These are phyloP conservation scores for Bombyx huttoni DNA, from an alignment of 2,888 invertebrate species.

Conservation along the genomic window DNA sequence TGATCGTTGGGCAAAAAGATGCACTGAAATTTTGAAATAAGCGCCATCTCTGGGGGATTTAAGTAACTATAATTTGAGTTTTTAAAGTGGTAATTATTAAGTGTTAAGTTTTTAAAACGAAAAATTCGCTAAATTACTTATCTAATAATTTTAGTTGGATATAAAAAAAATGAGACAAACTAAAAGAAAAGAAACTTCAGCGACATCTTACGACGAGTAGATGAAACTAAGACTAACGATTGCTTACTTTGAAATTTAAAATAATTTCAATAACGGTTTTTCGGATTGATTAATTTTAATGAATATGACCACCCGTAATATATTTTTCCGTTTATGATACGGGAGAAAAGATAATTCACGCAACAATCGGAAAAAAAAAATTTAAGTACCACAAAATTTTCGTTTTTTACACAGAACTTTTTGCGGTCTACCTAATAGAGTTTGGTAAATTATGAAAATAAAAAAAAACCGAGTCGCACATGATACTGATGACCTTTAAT, in stretches of 20 bases:
- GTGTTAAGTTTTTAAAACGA: too few species aligned
- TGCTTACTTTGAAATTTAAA: not conserved
- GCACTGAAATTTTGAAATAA: not conserved
- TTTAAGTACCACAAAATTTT: too few species aligned
- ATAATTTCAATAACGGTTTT: slow-evolving; percentile 1
- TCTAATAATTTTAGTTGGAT: slow-evolving; percentile 4
- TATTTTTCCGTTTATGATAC: too few species aligned
- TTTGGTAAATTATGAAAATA: too few species aligned
- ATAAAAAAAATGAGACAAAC: slow-evolving; percentile 5
- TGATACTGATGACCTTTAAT: too few species aligned
- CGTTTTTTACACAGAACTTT: too few species aligned
- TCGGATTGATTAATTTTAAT: not conserved
- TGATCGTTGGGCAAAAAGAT: not conserved
- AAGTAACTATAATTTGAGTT: slow-evolving; percentile 1
- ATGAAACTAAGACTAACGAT: slow-evolving; percentile 2
- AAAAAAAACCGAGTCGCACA: too few species aligned
- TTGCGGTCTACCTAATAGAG: too few species aligned
- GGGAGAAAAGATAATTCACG: too few species aligned
- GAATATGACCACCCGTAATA: too few species aligned
- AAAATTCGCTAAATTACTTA: not conserved
- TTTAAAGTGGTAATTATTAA: too few species aligned
- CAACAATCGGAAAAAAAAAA: too few species aligned
- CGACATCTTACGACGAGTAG: slow-evolving; percentile 41
- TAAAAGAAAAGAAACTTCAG: slow-evolving; percentile 10
- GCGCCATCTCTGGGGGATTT: slow-evolving; percentile 13